Evolutionary conservation across 2,888 invertebrate species (phyloP).

Genomic region (Eugnorisma glareosa): DNA sequence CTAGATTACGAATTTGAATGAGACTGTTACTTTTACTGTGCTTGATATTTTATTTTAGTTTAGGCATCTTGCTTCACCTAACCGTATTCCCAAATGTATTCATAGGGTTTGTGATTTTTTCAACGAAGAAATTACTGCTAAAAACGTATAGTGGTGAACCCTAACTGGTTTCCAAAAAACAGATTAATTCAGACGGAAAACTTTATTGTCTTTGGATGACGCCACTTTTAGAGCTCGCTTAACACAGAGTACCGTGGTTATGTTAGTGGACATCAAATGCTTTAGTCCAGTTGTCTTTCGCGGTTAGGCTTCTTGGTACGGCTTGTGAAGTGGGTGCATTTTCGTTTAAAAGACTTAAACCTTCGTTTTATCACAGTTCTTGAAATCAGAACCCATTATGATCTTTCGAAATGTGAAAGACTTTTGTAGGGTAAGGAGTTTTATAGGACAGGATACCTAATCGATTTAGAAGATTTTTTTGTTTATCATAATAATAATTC

Average conservation of each 20-base stretch:
- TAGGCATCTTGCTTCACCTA: background rate
- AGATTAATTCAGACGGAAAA: constrained; percentile 15
- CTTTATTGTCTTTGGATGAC: constrained; percentile 18
- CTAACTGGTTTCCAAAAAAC: constrained; percentile 4
- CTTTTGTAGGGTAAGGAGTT: background rate
- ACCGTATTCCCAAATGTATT: background rate
- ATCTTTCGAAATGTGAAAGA: background rate
- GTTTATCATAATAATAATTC: background rate
- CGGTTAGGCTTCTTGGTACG: constrained; percentile 37
- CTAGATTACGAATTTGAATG: background rate
- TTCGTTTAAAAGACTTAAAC: constrained; percentile 4
- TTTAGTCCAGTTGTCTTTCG: constrained; percentile 17
- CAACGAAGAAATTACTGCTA: background rate
- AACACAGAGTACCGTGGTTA: constrained; percentile 22
- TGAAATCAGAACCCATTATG: constrained; percentile 3
- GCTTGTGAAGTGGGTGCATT: constrained; percentile 18
- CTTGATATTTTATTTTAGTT: background rate
- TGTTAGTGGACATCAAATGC: constrained; percentile 28
- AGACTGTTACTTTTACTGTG: too few relatives aligned
- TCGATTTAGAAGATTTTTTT: background rate
- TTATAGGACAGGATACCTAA: background rate
- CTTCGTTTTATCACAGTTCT: constrained; percentile 11
- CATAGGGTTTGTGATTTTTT: background rate
- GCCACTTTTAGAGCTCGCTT: background rate
- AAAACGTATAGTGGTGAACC: background rate